Evolutionary conservation across 2,797 vertebrate species (phyloP).

Genomic region (Orientallactaga sibirica): DNA sequence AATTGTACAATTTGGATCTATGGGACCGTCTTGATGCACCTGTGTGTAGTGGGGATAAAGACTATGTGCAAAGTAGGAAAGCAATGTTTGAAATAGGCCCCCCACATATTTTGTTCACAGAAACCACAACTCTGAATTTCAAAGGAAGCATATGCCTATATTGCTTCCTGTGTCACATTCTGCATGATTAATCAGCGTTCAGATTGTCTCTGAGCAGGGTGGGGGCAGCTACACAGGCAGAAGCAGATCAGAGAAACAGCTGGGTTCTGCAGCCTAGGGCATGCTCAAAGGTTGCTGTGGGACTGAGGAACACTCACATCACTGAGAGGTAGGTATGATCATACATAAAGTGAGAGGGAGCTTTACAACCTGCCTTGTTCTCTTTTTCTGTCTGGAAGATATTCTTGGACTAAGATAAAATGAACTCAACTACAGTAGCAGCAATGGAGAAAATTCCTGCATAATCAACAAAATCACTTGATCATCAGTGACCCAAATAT

Average conservation of each 20-base stretch:
- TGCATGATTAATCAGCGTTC: neutral
- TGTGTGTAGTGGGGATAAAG: neutral
- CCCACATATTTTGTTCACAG: neutral
- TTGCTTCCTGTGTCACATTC: neutral
- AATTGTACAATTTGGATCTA: neutral
- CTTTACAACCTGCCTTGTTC: neutral
- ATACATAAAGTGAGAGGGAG: neutral
- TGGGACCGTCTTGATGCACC: neutral
- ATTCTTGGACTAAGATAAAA: neutral
- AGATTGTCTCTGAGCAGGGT: neutral
- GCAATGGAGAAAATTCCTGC: neutral
- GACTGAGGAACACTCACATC: neutral
- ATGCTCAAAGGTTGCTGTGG: neutral
- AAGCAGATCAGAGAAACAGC: neutral
- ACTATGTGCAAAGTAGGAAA: neutral
- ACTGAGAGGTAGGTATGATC: neutral
- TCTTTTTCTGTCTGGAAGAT: neutral
- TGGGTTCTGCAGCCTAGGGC: neutral
- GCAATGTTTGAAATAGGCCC: constrained; percentile 18
- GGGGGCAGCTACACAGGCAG: neutral
- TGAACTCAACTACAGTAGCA: neutral
- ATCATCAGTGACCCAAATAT: neutral
- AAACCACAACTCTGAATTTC: constrained; percentile 28
- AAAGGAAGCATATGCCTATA: neutral
- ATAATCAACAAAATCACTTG: neutral